Evolutionary conservation across 2,888 invertebrate genomes (phyloP), one percentile per base, ranked within the genome.

Genomic region (Vandiemenella viatica): DNA sequence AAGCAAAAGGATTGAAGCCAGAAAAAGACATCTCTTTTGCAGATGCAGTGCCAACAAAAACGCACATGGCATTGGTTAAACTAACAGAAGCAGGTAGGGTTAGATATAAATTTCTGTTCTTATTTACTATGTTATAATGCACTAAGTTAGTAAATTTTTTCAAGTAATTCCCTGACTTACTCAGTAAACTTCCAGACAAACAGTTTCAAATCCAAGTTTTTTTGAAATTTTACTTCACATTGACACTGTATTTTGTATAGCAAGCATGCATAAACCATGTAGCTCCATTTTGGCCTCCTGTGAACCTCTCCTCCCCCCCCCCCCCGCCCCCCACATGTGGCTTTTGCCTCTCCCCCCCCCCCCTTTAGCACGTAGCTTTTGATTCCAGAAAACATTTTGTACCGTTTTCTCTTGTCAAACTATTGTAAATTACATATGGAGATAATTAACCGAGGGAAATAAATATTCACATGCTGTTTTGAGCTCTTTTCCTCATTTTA

Each of bases 61-160:
- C 96, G 1, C 98, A 98, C 65, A 87, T 92, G 87, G 90, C 89
- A 44, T 64, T 98, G 22, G 80, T 83, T 54, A 81, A 83, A 59
- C 67, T 98, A 46, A 74, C 90, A 43, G 80, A 84, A 59, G 61
- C 59, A 56, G 66, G 70, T 68, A 59, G 63, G 61, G 51, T 23
- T 23, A 23, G 6, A 23, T 26, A 26, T 26, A 6, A 6, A 8
- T 26, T 8, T 26, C 6, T 26, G 13, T 32, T 4, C 32, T 32
- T 3, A 32, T 32, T 13, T 8, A 23, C 6, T 2, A 32, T 32
- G 10, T 32, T 2, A 13, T 10, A 13, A 32, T 32, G 4, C 32
- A 32, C 26, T 8, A 23, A 8, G 26, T 23, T 23, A 23, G 10
- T 23, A 8, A 8, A 23, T 6, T 23, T 6, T 23, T 23, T 23